Conservation (phyloP, 2,888 invertebrate species). For the Drosophila vallismaia region DNA sequence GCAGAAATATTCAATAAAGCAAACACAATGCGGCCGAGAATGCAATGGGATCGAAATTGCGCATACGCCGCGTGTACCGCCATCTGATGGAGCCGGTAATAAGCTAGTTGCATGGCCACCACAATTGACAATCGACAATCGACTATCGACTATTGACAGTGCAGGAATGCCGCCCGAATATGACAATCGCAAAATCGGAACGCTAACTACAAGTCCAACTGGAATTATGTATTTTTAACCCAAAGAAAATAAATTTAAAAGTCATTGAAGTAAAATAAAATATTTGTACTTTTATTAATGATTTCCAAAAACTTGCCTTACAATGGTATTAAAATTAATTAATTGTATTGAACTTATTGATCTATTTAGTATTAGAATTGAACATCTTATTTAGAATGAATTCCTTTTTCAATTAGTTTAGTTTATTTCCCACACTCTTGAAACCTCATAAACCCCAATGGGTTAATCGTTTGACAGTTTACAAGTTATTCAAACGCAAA, state of each 20-base stretch:
- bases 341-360: too few species aligned
- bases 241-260: neutral
- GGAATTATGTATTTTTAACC: slow-evolving; percentile 22
- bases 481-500: slow-evolving; percentile 61
- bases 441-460: neutral
- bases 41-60: slow-evolving; percentile 48
- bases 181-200: slow-evolving; percentile 35
- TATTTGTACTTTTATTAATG: too few species aligned
- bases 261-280: too few species aligned
- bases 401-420: neutral
- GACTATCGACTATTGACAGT: slow-evolving; percentile 24
- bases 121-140: slow-evolving; percentile 24
- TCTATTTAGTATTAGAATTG: too few species aligned
- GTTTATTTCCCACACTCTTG: neutral
- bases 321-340: too few species aligned
- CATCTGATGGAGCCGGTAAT: slow-evolving; percentile 43
- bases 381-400: too few species aligned
- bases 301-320: neutral
- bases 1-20: slow-evolving; percentile 36
- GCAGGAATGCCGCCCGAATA: slow-evolving; percentile 48
- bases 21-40: slow-evolving; percentile 25
- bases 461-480: slow-evolving; percentile 37
- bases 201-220: slow-evolving; percentile 16
- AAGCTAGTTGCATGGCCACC: slow-evolving; percentile 37
- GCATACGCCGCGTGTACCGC: slow-evolving; percentile 64